These are phyloP conservation scores for Psittacara wagleri DNA, from an alignment of 2,113 vertebrate genomes.

Conservation along the genomic window DNA sequence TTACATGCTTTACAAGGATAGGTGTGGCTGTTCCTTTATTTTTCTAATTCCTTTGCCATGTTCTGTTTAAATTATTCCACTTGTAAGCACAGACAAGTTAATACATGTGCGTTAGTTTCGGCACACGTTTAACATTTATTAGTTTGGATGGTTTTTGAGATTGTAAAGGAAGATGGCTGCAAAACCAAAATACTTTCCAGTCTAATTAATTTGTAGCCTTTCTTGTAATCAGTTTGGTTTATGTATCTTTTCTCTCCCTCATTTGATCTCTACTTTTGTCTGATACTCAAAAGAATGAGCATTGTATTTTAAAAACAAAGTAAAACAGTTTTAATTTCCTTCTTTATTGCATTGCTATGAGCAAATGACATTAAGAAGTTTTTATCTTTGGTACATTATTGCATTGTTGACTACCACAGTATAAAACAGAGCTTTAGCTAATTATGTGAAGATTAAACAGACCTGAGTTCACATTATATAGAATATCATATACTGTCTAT, in stretches of 20 bases:
- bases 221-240: slow-evolving; percentile 19
- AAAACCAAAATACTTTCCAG: background rate
- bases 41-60: slow-evolving; percentile 26
- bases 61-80: slow-evolving; percentile 35
- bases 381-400: background rate
- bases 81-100: slow-evolving; percentile 27
- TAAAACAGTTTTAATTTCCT: background rate
- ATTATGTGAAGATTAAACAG: background rate
- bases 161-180: slow-evolving; percentile 4
- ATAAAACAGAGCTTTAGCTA: background rate
- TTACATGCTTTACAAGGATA: slow-evolving; percentile 28
- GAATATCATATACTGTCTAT: background rate
- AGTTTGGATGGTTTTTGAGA: slow-evolving; percentile 24
- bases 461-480: background rate
- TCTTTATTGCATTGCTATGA: background rate
- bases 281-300: background rate
- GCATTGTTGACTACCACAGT: background rate
- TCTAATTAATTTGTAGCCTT: slow-evolving; percentile 22
- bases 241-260: background rate
- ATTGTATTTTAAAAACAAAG: background rate
- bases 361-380: background rate
- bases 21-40: slow-evolving; percentile 49
- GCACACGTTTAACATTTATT: slow-evolving; percentile 34
- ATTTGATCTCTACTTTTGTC: slow-evolving; percentile 1
- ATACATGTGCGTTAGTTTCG: background rate